Base-by-base conservation (phyloP, 2,888 invertebrate genomes). In the Psococerastis gibbosa region DNA sequence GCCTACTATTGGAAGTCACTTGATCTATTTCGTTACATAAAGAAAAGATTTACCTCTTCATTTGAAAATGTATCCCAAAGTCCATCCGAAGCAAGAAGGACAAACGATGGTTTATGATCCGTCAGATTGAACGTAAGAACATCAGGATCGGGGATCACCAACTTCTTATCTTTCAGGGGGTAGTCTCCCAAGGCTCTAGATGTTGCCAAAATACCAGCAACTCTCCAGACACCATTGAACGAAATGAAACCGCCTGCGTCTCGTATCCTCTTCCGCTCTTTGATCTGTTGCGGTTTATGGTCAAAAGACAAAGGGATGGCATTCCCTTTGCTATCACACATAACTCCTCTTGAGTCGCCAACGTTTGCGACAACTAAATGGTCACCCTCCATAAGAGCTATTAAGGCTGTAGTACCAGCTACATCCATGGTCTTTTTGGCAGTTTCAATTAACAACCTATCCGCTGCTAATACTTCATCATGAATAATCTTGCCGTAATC, bases 51-150 rank as follows among this genome's bases (percentile, higher is more conserved):
- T 33, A 33, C 33, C 62, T 94, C 94, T 59, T 94, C 91, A 62
- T 94, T 94, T 34, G 79, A 71, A 60, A 94, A 91, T 16, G 88
- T 89, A 60, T 95, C 95, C 94, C 94, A 95, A 23, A 95, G 68
- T 2, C 95, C 95, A 66, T 95, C 95, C 1, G 91, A 85, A 11
- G 94, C 95, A 46, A 95, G 67, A 48, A 95, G 78, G 52, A 94
- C 64, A 62, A 95, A 95, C 66, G 78, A 73, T 1, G 91, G 89
- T 42, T 78, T 78, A 56, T 84, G 79, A 61, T 88, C 83, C 46
- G 71, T 70, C 46, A 94, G 66, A 62, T 92, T 83, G 58, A 94
- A 92, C 22, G 88, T 83, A 53, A 89, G 66, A 52, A 95, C 85
- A 60, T 95, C 94, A 5, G 95, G 95, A 60, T 92, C 88, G 2